Base-by-base conservation (phyloP, 2,888 invertebrate species). In the Beris chalybata region DNA sequence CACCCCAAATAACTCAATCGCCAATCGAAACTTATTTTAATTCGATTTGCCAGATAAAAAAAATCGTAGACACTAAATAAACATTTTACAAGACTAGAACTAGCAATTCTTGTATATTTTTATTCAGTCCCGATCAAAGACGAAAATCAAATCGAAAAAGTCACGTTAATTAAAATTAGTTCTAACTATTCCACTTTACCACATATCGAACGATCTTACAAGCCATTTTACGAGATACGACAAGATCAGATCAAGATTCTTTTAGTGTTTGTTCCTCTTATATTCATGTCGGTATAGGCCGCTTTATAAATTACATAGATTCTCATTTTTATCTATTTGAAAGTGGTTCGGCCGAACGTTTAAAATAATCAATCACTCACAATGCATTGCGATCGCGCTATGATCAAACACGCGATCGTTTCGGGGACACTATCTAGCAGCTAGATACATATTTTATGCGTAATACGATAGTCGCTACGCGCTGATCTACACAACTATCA, bases 221-320 rank as follows among this genome's bases (percentile, higher is more conserved):
- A 59, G 65, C 54, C 57, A 64, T 64, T 66, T 58, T 58, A 67
- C 64, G 45, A 67, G 65, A 65, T 58, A 65, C 52, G 57, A 67
- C 59, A 67, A 58, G 59, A 65, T 67, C 52, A 67, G 54, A 67
- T 53, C 13, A 15, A 38, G 50, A 43, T 56, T 56, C 55, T n/a
- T 57, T 44, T 22, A 22, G n/a, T 38, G 50, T 44, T 59, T 38
- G 50, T 44, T 59, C 50, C n/a, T 61, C 13, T 59, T 31, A 61
- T 38, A 3, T 38, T 38, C 9, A 38, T 38, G 38, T 38, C 9
- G 38, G 38, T 9, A 38, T 38, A 4, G 38, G 1, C 5, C 38
- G 9, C 7, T 59, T 50, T 61, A 38, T 50, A 52, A 22, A 52
- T 29, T 29, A 22, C 13, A 38, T 22, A 22, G 22, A 22, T 22